phyloP scores from a whole-genome alignment of 2,888 invertebrate genomes.

The Hyppa rectilinea region DNA sequence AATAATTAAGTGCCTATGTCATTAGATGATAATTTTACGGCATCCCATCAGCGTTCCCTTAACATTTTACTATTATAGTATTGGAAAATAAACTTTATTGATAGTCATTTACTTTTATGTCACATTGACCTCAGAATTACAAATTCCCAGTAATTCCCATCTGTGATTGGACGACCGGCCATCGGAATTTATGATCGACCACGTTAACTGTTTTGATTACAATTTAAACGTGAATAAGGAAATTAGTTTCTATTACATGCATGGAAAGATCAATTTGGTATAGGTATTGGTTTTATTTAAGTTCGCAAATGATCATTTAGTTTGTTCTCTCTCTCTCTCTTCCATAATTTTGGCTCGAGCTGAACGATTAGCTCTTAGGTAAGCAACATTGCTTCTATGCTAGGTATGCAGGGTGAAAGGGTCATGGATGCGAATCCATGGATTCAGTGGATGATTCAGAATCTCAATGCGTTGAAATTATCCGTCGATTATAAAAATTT shows the following conservation, averaged over 20 bases:
- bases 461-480: no score
- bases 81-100: slow-evolving; percentile 45
- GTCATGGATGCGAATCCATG: no score
- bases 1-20: slow-evolving; percentile 7
- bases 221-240: slow-evolving; percentile 17
- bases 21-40: slow-evolving; percentile 29
- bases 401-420: no score
- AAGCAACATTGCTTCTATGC: no score
- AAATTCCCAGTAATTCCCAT: slow-evolving; percentile 25
- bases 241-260: slow-evolving; percentile 11
- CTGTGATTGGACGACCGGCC: slow-evolving; percentile 36
- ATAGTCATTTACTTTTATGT: slow-evolving; percentile 32
- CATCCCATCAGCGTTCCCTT: background rate
- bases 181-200: slow-evolving; percentile 51
- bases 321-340: background rate
- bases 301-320: background rate
- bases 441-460: no score
- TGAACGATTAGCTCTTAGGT: background rate
- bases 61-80: slow-evolving; percentile 19
- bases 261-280: slow-evolving; percentile 18
- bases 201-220: slow-evolving; percentile 42
- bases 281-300: background rate
- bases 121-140: slow-evolving; percentile 27
- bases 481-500: no score
- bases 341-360: background rate